Evolutionary conservation across 2,888 invertebrate species (phyloP), one percentile per base, ranked within the genome.

Genomic region (Sphaerophoria rueppellii): DNA sequence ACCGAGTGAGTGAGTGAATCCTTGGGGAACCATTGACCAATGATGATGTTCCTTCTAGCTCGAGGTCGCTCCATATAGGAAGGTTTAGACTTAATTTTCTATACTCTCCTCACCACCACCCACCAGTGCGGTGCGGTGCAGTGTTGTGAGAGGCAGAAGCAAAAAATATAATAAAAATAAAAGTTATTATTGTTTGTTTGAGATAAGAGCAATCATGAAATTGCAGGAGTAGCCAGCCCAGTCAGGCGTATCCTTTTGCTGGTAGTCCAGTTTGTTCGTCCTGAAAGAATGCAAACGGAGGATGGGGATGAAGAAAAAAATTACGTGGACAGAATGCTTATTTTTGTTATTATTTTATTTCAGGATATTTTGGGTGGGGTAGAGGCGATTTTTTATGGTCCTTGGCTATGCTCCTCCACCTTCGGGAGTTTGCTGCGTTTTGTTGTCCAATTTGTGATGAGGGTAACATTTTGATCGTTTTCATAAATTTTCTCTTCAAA

Each of bases 141-240:
- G 43, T 75, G 6, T 60, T 46, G 50, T 50, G 12, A 40, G 32
- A 32, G n/a, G 34, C 1, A 34, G 11, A 34, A 32, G 34, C n/a
- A 37, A 43, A 2, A 57, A 2, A 67, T 54, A 54, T 67, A 67
- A 67, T 52, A 58, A 73, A 43, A 48, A 58, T 72, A 54, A 70
- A 73, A 69, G 69, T 73, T 82, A 82, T 82, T 82, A 81, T 85
- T 85, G 85, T 85, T 85, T 81, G 81, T 73, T 77, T 77, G 81
- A 85, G 85, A 85, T 85, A 85, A 85, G 85, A 77, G 85, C 85
- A 85, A 85, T 85, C 85, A 85, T 85, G 85, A 77, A 81, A 85
- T 85, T 81, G 85, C 85, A 81, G 46, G 63, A 81, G 76, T 77
- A 76, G 75, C 74, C 35, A 46, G 4, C 46, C 6, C 9, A 54